Percentiles rank a stretch among this genome's conserved stretches.
Evolutionary conservation across 2,888 invertebrate species (phyloP).

Genomic region (Euzophera pinguis): DNA sequence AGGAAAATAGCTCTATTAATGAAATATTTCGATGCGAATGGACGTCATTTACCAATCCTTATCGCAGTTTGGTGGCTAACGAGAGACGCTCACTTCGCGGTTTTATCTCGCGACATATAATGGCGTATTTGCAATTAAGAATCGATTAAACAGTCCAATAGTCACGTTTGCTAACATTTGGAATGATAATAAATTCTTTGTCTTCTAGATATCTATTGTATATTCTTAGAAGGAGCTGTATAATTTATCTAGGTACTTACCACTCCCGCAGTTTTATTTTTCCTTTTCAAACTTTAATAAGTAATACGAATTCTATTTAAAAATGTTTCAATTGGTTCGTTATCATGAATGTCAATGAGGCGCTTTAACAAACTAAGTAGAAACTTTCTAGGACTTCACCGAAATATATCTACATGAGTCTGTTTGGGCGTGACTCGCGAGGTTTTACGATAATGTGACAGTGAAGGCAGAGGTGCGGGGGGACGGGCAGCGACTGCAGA

Average conservation of each 20-base stretch:
- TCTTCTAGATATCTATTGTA: conserved; percentile 11
- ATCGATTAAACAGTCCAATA: conserved; percentile 60
- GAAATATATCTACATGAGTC: conserved; percentile 1
- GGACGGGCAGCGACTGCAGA: conserved; percentile 43
- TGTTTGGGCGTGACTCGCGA: conserved; percentile 41
- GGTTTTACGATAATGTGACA: conserved; percentile 43
- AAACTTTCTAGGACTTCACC: conserved; percentile 2
- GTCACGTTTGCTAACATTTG: conserved; percentile 68
- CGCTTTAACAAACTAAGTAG: not conserved
- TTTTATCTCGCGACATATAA: conserved; percentile 65
- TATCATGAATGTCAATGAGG: not conserved
- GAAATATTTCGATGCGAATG: conserved; percentile 18
- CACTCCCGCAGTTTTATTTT: too few relatives aligned
- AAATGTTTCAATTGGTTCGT: too few relatives aligned
- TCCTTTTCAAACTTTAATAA: too few relatives aligned
- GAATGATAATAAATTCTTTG: conserved; percentile 38
- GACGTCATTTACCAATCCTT: conserved; percentile 24
- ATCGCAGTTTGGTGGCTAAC: conserved; percentile 54
- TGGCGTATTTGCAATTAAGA: conserved; percentile 74
- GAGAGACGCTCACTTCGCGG: conserved; percentile 46
- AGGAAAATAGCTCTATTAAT: not conserved
- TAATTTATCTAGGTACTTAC: too few relatives aligned
- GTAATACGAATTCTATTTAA: too few relatives aligned
- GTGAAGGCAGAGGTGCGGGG: conserved; percentile 28
- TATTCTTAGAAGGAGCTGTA: not conserved